Percentiles rank a stretch among this genome's conserved stretches.
Evolutionary conservation across 2,797 vertebrate genomes (phyloP).

Genomic region (Lepus oiostolus): DNA sequence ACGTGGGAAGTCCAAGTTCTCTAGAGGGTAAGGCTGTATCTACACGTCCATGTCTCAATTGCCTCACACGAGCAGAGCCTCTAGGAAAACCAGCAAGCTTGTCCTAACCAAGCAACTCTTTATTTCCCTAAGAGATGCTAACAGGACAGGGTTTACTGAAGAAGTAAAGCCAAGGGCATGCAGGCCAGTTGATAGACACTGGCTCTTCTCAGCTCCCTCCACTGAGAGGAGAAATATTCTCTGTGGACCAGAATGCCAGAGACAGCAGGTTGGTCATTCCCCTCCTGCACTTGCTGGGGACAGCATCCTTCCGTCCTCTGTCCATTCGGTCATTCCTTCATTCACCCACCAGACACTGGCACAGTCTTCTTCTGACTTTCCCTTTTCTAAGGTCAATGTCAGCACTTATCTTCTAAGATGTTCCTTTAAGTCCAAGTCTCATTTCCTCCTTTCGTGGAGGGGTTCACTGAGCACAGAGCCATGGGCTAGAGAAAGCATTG

Average conservation of each 20-base stretch:
- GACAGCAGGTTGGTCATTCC: background rate
- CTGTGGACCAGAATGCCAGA: background rate
- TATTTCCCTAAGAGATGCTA: background rate
- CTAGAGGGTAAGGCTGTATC: background rate
- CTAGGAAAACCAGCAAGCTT: background rate
- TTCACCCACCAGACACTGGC: background rate
- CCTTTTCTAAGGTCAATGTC: background rate
- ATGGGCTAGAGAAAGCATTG: background rate
- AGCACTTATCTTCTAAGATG: background rate
- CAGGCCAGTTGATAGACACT: background rate
- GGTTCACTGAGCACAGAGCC: background rate
- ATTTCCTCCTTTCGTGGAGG: background rate
- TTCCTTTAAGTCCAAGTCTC: background rate
- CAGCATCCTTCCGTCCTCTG: no score
- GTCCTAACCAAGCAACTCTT: background rate
- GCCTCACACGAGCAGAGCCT: background rate
- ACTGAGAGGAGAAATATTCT: background rate
- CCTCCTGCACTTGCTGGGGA: background rate
- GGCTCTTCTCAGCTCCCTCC: background rate
- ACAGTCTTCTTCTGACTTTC: background rate
- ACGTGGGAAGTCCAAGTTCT: background rate
- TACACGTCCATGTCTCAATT: no score
- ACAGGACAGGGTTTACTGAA: background rate
- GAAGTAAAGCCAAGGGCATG: background rate
- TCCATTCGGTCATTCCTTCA: background rate